Conservation (phyloP, 2,113 vertebrate species). For the Pseudorasbora parva region DNA sequence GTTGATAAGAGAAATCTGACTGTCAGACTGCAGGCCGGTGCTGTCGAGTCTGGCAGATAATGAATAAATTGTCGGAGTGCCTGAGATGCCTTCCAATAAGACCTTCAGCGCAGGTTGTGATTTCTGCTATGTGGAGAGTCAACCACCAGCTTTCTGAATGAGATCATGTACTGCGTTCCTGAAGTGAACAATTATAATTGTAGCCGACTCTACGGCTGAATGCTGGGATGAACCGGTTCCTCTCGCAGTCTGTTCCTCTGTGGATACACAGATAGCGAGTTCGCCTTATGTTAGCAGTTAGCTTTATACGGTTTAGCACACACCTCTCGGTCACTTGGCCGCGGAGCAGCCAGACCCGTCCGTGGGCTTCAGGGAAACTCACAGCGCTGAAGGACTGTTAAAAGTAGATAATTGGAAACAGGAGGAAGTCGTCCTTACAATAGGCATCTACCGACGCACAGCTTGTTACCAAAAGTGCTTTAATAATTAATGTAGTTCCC, state of each 20-base stretch:
- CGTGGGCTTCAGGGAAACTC: slow-evolving; percentile 31
- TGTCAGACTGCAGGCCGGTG: slow-evolving; percentile 20
- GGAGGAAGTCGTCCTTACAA: slow-evolving; percentile 70
- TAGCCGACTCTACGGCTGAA: not conserved
- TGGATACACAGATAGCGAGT: slow-evolving; percentile 20
- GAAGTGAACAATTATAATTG: slow-evolving; percentile 41
- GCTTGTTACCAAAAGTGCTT: slow-evolving; percentile 75
- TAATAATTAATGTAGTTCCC: slow-evolving; percentile 78
- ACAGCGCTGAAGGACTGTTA: slow-evolving; percentile 61
- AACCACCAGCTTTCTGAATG: slow-evolving; percentile 47
- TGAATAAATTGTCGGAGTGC: slow-evolving; percentile 43
- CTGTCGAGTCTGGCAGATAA: slow-evolving; percentile 54
- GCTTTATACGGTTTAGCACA: not conserved
- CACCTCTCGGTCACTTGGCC: slow-evolving; percentile 18
- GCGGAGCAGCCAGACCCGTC: slow-evolving; percentile 16
- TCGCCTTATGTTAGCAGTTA: slow-evolving; percentile 15
- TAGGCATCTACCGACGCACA: slow-evolving; percentile 67
- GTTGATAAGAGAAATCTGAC: slow-evolving; percentile 47
- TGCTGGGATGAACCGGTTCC: slow-evolving; percentile 16
- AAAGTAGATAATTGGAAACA: slow-evolving; percentile 74
- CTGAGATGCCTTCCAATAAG: slow-evolving; percentile 52
- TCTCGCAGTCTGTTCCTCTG: slow-evolving; percentile 21
- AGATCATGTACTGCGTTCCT: slow-evolving; percentile 44
- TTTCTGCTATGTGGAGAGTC: slow-evolving; percentile 40
- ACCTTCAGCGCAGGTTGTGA: slow-evolving; percentile 48